These are phyloP conservation scores for Xenopus petersii DNA, from an alignment of 2,797 vertebrate species.

Conservation along the genomic window DNA sequence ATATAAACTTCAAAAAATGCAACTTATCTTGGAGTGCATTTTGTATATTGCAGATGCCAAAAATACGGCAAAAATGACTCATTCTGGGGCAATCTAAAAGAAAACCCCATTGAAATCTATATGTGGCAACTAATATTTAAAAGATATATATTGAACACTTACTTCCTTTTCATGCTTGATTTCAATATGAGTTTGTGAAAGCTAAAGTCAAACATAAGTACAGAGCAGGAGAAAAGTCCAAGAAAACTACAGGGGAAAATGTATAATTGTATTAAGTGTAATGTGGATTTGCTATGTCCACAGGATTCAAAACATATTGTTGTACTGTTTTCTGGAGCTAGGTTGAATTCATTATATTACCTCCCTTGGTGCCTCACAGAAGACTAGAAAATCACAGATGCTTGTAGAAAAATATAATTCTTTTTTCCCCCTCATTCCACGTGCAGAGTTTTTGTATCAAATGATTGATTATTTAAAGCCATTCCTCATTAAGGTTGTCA, in stretches of 20 bases:
- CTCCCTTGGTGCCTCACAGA: conserved; percentile 22
- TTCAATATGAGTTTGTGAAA: conserved; percentile 17
- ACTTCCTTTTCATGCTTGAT: not conserved
- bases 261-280: conserved; percentile 35
- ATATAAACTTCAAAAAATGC: too few relatives aligned
- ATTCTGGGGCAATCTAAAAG: too few relatives aligned
- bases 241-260: conserved; percentile 27
- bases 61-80: too few relatives aligned
- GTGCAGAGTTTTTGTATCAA: conserved; percentile 54
- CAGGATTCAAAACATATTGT: conserved; percentile 17
- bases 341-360: conserved; percentile 18
- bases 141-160: too few relatives aligned
- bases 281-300: conserved; percentile 44
- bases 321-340: conserved; percentile 28
- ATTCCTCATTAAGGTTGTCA: conserved; percentile 55
- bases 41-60: too few relatives aligned
- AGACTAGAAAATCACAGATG: conserved; percentile 34
- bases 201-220: not conserved
- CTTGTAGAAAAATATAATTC: conserved; percentile 31
- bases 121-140: too few relatives aligned
- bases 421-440: conserved; percentile 6
- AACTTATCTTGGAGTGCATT: too few relatives aligned
- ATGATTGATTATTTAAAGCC: conserved; percentile 55
- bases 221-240: conserved; percentile 22
- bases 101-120: too few relatives aligned